These are phyloP conservation scores for Acleris sparsana DNA, from an alignment of 2,888 invertebrate species.

Conservation along the genomic window DNA sequence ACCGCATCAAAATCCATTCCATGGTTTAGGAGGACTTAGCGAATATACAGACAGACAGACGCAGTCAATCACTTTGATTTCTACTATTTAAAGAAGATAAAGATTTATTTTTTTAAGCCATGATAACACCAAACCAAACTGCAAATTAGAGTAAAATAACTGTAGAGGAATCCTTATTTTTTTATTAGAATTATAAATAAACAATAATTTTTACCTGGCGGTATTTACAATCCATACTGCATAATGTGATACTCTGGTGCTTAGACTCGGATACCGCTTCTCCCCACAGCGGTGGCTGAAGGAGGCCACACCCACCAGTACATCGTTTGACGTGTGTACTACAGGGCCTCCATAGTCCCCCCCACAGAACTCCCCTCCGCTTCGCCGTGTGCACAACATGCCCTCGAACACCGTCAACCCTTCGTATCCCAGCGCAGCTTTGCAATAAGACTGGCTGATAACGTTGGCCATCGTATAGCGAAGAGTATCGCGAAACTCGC, in stretches of 20 bases:
- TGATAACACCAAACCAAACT: neutral
- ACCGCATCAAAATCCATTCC: too few species aligned
- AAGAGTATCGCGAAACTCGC: constrained; percentile 9
- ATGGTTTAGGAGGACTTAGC: too few species aligned
- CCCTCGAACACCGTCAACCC: constrained; percentile 17
- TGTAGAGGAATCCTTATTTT: neutral
- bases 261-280: constrained; percentile 23
- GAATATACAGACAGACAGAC: too few species aligned
- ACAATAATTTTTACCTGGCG: constrained; percentile 5
- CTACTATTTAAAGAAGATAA: too few species aligned
- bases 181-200: neutral
- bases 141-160: neutral
- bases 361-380: constrained; percentile 28
- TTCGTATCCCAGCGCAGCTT: constrained; percentile 25
- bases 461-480: constrained; percentile 23
- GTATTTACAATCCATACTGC: constrained; percentile 22
- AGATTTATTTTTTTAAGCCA: too few species aligned
- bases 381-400: constrained; percentile 23
- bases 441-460: constrained; percentile 29
- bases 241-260: constrained; percentile 23
- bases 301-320: constrained; percentile 22
- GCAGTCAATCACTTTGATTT: too few species aligned
- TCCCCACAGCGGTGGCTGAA: constrained; percentile 27
- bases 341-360: constrained; percentile 29
- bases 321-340: constrained; percentile 13